Conservation (phyloP, 1,140 invertebrate species). For the Camponotus pennsylvanicus region DNA sequence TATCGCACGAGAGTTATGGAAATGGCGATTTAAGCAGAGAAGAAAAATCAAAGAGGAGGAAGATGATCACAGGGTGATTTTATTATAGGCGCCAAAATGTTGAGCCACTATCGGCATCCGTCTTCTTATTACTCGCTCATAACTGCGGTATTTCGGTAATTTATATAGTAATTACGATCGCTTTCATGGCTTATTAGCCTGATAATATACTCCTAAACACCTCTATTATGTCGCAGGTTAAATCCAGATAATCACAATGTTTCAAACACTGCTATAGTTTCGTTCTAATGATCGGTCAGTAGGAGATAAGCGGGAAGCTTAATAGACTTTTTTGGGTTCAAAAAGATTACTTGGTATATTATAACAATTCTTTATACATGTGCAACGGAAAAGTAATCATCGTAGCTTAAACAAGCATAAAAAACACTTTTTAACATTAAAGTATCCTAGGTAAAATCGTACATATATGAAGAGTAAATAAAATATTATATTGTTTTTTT, state of each 20-base stretch:
- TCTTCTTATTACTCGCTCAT: conserved; percentile 66
- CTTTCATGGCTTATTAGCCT: conserved; percentile 55
- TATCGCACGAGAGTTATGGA: not conserved
- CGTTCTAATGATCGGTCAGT: conserved; percentile 62
- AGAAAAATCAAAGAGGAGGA: conserved; percentile 21
- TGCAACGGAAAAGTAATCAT: conserved; percentile 1
- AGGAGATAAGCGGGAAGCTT: conserved; percentile 38
- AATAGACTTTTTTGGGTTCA: conserved; percentile 6
- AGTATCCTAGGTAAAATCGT: not conserved
- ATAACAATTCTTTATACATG: not conserved
- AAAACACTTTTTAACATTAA: not conserved
- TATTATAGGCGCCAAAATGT: conserved; percentile 68
- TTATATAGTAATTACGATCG: conserved; percentile 76
- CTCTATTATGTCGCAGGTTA: conserved; percentile 78
- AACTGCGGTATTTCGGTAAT: conserved; percentile 67
- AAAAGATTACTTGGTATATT: conserved; percentile 19
- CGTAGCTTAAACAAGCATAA: not conserved
- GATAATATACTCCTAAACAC: conserved; percentile 68
- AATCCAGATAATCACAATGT: conserved; percentile 74
- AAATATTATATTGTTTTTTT: not conserved
- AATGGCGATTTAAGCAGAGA: not conserved
- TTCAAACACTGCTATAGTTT: conserved; percentile 63
- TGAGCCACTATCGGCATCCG: conserved; percentile 45
- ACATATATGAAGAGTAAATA: not conserved
- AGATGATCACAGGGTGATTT: conserved; percentile 19